phyloP scores from a whole-genome alignment of 2,113 vertebrate genomes.

The Orcinus orca region DNA sequence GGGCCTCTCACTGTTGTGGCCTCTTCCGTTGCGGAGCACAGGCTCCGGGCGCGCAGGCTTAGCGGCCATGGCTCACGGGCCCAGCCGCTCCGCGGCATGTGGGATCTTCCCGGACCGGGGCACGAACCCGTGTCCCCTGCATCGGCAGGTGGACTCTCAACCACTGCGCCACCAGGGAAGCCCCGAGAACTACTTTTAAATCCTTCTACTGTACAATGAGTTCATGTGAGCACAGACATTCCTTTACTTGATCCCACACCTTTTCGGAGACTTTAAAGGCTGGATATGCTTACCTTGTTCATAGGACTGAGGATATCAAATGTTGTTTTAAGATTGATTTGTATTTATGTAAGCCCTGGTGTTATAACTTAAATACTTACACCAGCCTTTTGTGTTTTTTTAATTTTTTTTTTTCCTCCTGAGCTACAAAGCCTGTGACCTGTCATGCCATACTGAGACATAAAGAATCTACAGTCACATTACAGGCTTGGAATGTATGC shows the following conservation, averaged over 20 bases:
- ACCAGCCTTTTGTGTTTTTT: neutral
- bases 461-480: slow-evolving; percentile 37
- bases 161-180: too few species aligned
- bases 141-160: too few species aligned
- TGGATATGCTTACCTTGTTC: slow-evolving; percentile 44
- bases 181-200: slow-evolving; percentile 23
- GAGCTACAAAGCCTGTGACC: slow-evolving; percentile 9
- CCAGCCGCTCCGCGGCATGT: too few species aligned
- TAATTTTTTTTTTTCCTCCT: neutral
- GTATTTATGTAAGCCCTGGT: slow-evolving; percentile 47
- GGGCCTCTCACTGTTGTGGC: too few species aligned
- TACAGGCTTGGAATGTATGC: neutral
- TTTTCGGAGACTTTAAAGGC: slow-evolving; percentile 39
- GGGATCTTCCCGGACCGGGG: too few species aligned
- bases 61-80: too few species aligned
- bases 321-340: slow-evolving; percentile 46
- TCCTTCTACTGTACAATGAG: slow-evolving; percentile 37
- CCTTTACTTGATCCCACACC: neutral
- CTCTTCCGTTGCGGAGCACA: too few species aligned
- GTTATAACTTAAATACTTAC: slow-evolving; percentile 46
- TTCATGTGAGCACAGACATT: slow-evolving; percentile 60
- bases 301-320: slow-evolving; percentile 28
- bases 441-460: neutral
- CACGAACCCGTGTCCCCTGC: too few species aligned
- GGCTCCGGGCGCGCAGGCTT: too few species aligned